phyloP scores from a whole-genome alignment of 2,797 vertebrate genomes.

The Pseudochirops corinnae region DNA sequence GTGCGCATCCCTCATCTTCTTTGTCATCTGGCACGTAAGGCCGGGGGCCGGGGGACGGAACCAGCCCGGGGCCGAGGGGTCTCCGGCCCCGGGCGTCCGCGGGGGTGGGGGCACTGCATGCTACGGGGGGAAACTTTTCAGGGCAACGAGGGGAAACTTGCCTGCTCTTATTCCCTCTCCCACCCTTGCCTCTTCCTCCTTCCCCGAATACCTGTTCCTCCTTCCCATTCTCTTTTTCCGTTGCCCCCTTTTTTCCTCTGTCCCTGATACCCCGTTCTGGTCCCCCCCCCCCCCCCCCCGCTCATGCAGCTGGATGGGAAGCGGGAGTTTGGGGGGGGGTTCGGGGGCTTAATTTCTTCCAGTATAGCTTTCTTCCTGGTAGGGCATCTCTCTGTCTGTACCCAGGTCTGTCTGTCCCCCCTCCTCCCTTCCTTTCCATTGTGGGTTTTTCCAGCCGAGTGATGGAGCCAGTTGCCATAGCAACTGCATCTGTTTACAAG shows the following conservation, averaged over 20 bases:
- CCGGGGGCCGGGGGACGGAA: constrained; percentile 55
- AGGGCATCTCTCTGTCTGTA: not conserved
- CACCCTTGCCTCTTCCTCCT: not conserved
- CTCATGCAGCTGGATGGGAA: not conserved
- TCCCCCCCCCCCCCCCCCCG: too few species aligned
- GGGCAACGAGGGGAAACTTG: constrained; percentile 56
- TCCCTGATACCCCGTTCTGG: constrained; percentile 37
- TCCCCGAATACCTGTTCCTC: not conserved
- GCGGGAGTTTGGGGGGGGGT: too few species aligned
- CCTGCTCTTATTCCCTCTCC: not conserved
- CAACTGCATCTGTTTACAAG: constrained; percentile 85
- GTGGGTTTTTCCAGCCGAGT: constrained; percentile 79
- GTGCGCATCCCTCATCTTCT: constrained; percentile 87
- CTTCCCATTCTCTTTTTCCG: not conserved
- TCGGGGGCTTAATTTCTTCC: not conserved
- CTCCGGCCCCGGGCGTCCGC: too few species aligned
- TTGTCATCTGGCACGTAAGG: constrained; percentile 88
- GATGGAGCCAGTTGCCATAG: constrained; percentile 81
- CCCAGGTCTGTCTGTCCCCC: constrained; percentile 67
- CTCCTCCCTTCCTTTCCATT: constrained; percentile 12
- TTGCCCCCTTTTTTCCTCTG: not conserved
- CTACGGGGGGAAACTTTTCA: not conserved
- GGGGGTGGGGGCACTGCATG: constrained; percentile 30
- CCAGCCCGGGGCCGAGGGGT: constrained; percentile 25
- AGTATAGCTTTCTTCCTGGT: not conserved